These are phyloP conservation scores for Vicugna pacos DNA, from an alignment of 2,113 vertebrate genomes.

Conservation along the genomic window DNA sequence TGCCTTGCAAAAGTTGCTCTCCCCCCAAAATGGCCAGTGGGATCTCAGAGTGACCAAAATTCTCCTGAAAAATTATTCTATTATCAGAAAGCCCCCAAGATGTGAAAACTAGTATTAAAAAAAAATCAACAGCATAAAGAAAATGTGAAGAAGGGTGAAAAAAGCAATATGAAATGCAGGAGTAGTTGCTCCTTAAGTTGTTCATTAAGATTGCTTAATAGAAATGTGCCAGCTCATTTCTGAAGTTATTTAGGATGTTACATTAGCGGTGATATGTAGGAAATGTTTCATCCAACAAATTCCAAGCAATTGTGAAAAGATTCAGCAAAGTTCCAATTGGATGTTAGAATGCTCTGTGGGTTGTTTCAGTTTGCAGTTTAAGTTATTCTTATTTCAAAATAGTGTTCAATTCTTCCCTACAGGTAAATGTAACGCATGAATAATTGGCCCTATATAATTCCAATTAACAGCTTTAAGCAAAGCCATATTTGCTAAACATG, in stretches of 20 bases:
- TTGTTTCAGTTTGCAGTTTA: constrained; percentile 49
- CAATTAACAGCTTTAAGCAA: constrained; percentile 59
- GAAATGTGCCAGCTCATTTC: constrained; percentile 55
- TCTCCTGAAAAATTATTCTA: neutral
- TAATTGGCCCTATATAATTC: constrained; percentile 54
- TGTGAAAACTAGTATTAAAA: neutral
- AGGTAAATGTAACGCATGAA: constrained; percentile 55
- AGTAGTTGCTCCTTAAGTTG: constrained; percentile 63
- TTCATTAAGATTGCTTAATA: constrained; percentile 56
- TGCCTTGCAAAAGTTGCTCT: neutral
- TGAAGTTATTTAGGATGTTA: constrained; percentile 68
- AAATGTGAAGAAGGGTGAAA: neutral
- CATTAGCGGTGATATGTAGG: constrained; percentile 71
- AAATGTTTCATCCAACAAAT: constrained; percentile 53
- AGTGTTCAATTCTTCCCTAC: constrained; percentile 51
- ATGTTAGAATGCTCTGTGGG: constrained; percentile 13
- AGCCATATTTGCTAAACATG: constrained; percentile 47
- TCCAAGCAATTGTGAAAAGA: constrained; percentile 71
- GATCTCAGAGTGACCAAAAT: neutral
- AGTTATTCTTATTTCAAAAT: constrained; percentile 63
- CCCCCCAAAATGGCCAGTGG: neutral
- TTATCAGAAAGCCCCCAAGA: neutral
- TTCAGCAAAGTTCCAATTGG: constrained; percentile 49
- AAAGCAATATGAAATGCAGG: neutral
- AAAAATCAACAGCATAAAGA: neutral